Evolutionary conservation across 2,888 invertebrate species (phyloP), one percentile per base, ranked within the genome.

Genomic region (Bombyx huttoni): DNA sequence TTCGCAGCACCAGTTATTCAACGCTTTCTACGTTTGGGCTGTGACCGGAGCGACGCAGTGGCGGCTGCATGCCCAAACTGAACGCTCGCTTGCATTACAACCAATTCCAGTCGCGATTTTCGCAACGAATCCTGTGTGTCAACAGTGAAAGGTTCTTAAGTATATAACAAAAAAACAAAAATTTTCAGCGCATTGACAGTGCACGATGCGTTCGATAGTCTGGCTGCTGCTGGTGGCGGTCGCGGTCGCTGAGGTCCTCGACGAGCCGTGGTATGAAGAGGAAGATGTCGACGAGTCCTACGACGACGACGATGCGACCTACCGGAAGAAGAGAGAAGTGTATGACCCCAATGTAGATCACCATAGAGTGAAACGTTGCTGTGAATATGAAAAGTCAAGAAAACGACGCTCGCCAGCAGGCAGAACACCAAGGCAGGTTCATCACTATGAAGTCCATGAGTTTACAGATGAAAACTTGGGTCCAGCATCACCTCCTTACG

Each of bases 371-470:
- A 82, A 83, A 56, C 64, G 81, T 48, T 65, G 73, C 34, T 74
- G 77, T 53, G 70, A 71, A 1, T 63, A 73, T 8, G 66, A 62
- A 7, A 65, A 58, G 33, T 54, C 60, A 9, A 8, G 59, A 75
- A 34, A 60, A 7, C 67, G 70, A 0, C 65, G 75, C 6, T 67
- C 75, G 0, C 57, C 68, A 0, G 73, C 77, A 53, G 64, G 67
- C 8, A 61, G 81, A 34, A 62, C 60, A 1, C 78, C 79, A 7
- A 70, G 82, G 0, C 81, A 82, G 50, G 67, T 82, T 1, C 86
- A 84, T 51, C 85, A 84, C 51, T 87, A 87, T 53, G 83, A 88
- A 60, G 87, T 88, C 0, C 77, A 85, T 54, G 87, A 88, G 63
- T 60, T 69, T 34, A 73, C 70, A 0, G 84, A 82, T 35, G 87